phyloP scores from a whole-genome alignment of 2,113 vertebrate species.

The Meleagris gallopavo region DNA sequence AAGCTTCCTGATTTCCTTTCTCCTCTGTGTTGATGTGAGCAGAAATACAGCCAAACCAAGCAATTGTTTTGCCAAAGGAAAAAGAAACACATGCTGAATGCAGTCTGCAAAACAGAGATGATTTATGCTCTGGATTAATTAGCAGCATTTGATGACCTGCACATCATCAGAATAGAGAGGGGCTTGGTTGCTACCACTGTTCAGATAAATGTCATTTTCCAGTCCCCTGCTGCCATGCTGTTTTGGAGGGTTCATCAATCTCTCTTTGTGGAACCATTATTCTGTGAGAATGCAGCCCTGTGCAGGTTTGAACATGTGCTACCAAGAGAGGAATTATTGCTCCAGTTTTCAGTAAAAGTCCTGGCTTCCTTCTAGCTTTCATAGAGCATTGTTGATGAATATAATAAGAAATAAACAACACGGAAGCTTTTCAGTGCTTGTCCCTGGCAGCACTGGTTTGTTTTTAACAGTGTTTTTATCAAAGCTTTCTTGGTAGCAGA shows the following conservation, averaged over 20 bases:
- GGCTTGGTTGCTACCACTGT: neutral
- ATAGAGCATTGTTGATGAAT: neutral
- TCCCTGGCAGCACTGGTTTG: neutral
- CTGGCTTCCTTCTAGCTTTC: neutral
- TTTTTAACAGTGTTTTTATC: neutral
- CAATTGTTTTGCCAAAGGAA: neutral
- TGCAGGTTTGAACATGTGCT: neutral
- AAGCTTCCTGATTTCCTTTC: neutral
- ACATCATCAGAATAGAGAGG: neutral
- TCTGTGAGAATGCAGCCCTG: neutral
- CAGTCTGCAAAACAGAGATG: neutral
- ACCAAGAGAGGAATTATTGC: neutral
- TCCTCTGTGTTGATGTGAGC: neutral
- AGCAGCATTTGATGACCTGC: neutral
- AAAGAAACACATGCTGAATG: neutral
- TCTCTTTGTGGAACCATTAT: neutral
- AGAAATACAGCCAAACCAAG: neutral
- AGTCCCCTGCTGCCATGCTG: neutral
- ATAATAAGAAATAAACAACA: neutral
- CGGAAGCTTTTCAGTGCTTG: neutral
- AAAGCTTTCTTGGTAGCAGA: neutral
- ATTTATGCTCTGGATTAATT: neutral
- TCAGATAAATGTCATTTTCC: neutral
- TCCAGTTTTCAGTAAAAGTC: neutral
- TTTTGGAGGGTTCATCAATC: neutral